These are phyloP conservation scores for Xylophagus ater DNA, from an alignment of 2,888 invertebrate genomes.

Conservation along the genomic window DNA sequence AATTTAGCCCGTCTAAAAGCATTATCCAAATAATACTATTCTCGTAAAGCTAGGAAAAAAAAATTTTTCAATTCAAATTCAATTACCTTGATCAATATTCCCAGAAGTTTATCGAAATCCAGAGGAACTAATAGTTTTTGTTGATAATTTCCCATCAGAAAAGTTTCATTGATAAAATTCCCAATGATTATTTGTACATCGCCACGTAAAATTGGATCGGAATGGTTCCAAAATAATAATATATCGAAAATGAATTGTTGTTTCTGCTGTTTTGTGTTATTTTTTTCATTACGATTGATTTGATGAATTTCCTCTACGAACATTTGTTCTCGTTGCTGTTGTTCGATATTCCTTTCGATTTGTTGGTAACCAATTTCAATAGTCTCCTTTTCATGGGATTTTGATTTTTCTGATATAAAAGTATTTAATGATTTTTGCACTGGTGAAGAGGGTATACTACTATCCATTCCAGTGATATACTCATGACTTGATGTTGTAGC, in stretches of 20 bases:
- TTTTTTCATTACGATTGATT: too few species aligned
- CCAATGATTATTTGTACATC: constrained; percentile 37
- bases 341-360: too few species aligned
- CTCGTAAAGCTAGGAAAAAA: too few species aligned
- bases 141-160: constrained; percentile 2
- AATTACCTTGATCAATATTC: constrained; percentile 34
- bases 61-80: too few species aligned
- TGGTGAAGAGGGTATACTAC: neutral
- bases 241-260: constrained; percentile 27
- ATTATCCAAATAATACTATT: too few species aligned
- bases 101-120: constrained; percentile 29
- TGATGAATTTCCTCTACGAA: too few species aligned
- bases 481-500: neutral
- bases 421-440: constrained; percentile 5
- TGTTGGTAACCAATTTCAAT: too few species aligned
- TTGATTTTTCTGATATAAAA: constrained; percentile 7
- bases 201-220: constrained; percentile 37
- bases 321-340: too few species aligned
- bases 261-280: too few species aligned
- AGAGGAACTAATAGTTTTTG: constrained; percentile 20
- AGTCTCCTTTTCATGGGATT: too few species aligned
- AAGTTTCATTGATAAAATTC: constrained; percentile 25
- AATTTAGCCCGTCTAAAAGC: too few species aligned
- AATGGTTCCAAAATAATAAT: constrained; percentile 33
- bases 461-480: neutral